Base-by-base conservation (phyloP, 1,140 invertebrate genomes). In the Spodoptera litura region DNA sequence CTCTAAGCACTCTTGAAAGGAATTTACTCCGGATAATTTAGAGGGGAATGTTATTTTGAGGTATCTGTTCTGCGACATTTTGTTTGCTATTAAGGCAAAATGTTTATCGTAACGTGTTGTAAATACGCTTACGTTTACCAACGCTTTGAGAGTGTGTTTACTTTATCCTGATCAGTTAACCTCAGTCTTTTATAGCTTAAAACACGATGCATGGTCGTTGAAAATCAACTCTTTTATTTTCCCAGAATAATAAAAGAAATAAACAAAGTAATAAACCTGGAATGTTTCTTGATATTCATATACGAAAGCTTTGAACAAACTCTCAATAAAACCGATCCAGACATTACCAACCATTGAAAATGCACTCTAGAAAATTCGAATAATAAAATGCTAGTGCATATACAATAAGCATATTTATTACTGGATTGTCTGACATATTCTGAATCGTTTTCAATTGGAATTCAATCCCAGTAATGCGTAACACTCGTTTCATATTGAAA, bases 11-110 rank as follows among this genome's bases (percentile, higher is more conserved):
- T 77, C 20, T 58, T 62, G 56, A 53, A 56, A 49, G 79, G 75
- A 80, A 80, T 80, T 77, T 73, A 52, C 13, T 0, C 62, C 15
- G 25, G 78, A 73, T 79, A 75, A 79, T 79, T 74, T 79, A 74
- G 66, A 35, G 35, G 51, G 27, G 31, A 31, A 56, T 77, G 49
- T 68, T 15, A 68, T 76, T 76, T 76, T 66, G 25, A 61, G 74
- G 49, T 66, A 51, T 66, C 12, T 66, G 61, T 35, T 76, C 10
- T 51, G 12, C 15, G 61, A 49, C 35, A 49, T 64, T 58, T 72
- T 56, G 27, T 20, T 35, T 51, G 49, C 5, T 38, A 15, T 35
- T 10, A 55, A 71, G 13, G 20, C 4, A 12, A 8, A 15, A 59
- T 13, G 52, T 55, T 55, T n/a, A 13, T 15, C n/a, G 12, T 55